A percentile compares a stretch with the other conserved stretches of the same genome.
These are phyloP conservation scores for Scolopax rusticola DNA, from an alignment of 2,797 vertebrate species.

Conservation along the genomic window DNA sequence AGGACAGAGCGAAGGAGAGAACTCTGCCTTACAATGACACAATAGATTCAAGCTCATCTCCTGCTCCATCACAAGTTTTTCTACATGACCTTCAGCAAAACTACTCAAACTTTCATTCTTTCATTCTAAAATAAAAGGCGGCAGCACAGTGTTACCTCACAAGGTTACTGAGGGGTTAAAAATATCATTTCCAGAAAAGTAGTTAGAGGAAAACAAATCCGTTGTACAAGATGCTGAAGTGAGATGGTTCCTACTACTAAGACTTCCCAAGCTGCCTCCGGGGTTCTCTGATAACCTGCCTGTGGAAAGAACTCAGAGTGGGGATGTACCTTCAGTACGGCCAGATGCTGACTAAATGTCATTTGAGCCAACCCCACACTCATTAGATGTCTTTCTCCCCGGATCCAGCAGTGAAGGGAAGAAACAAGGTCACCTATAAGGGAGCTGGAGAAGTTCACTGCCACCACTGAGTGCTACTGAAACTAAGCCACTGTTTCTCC, in stretches of 20 bases:
- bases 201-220: neutral
- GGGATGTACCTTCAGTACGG: neutral
- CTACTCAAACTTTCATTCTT: neutral
- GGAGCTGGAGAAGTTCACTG: neutral
- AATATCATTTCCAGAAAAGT: neutral
- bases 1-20: neutral
- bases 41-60: neutral
- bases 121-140: neutral
- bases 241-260: neutral
- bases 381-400: neutral
- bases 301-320: neutral
- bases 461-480: neutral
- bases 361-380: neutral
- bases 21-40: neutral
- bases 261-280: neutral
- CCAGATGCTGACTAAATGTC: neutral
- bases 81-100: neutral
- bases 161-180: neutral
- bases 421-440: neutral
- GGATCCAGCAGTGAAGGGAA: neutral
- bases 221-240: neutral
- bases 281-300: neutral
- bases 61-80: neutral
- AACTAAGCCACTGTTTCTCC: neutral
- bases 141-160: neutral